Conservation (phyloP, 1,140 invertebrate genomes). For the Acromyrmex charruanus region DNA sequence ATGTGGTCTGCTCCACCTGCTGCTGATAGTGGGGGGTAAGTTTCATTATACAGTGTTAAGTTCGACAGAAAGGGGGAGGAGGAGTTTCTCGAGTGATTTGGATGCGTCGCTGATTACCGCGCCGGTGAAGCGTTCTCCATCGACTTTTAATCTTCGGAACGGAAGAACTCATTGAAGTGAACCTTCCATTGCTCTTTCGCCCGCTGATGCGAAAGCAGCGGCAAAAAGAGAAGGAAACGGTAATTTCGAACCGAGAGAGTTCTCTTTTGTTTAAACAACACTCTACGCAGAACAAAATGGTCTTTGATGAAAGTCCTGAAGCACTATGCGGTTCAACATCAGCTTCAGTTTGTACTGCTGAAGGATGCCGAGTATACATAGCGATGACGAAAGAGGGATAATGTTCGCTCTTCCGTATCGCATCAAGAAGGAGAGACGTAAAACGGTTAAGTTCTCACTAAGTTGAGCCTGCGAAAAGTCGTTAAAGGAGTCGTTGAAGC, state of each 20-base stretch:
- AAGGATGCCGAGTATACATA: neutral
- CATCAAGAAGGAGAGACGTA: constrained; percentile 36
- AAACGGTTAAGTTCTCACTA: constrained; percentile 52
- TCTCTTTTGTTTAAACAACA: constrained; percentile 21
- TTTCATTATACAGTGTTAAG: constrained; percentile 46
- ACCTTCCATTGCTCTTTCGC: neutral
- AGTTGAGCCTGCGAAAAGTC: constrained; percentile 41
- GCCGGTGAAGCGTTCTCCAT: neutral
- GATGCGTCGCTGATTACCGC: neutral
- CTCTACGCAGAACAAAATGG: neutral
- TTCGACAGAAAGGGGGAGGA: neutral
- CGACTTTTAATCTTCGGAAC: neutral
- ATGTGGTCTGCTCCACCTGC: constrained; percentile 76
- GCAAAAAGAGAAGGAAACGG: neutral
- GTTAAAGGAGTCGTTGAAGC: constrained; percentile 49
- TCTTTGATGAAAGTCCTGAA: constrained; percentile 24
- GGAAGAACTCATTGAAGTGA: constrained; percentile 6
- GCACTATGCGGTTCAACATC: neutral
- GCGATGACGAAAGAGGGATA: neutral
- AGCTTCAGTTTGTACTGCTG: constrained; percentile 18
- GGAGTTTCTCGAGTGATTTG: constrained; percentile 12
- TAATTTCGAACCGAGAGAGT: neutral
- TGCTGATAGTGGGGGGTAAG: constrained; percentile 82
- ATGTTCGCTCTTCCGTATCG: constrained; percentile 39
- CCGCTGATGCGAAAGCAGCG: neutral